Conservation (phyloP, 2,888 invertebrate genomes). For the Mesochorus sp. region DNA sequence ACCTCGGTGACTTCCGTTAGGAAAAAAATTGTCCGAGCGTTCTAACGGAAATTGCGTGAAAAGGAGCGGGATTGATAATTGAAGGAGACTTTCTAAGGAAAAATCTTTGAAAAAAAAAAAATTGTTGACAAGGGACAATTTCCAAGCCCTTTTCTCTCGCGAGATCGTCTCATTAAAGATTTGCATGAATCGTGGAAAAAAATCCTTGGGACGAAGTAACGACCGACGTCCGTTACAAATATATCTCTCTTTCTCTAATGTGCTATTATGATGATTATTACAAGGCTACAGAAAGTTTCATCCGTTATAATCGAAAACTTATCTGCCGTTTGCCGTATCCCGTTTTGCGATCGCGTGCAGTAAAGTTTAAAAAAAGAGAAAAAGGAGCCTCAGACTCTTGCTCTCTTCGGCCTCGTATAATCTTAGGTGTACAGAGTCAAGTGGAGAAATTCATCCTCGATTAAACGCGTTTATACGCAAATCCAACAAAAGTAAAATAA, state of each 20-base stretch:
- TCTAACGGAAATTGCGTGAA: no score
- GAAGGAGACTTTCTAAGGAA: no score
- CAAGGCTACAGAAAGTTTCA: conserved; percentile 56
- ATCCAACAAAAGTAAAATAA: no score
- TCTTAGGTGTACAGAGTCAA: background rate
- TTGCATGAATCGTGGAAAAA: conserved; percentile 1
- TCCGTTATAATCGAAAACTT: conserved; percentile 41
- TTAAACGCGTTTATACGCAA: background rate
- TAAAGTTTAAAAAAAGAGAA: conserved; percentile 17
- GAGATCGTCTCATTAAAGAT: background rate
- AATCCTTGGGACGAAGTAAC: background rate
- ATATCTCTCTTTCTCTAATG: background rate
- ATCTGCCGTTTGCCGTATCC: conserved; percentile 44
- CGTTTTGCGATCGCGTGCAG: conserved; percentile 51
- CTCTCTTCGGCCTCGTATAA: conserved; percentile 59
- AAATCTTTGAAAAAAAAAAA: background rate
- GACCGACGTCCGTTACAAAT: conserved; percentile 22
- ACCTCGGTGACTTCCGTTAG: no score
- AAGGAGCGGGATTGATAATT: no score
- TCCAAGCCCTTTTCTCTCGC: background rate
- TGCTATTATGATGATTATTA: conserved; percentile 25
- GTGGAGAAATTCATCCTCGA: background rate
- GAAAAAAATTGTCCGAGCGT: no score
- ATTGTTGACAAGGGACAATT: background rate
- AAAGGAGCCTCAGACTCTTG: conserved; percentile 45